A percentile compares a stretch with the other conserved stretches of the same genome.
Conservation (phyloP, 2,113 vertebrate genomes). For the Brachypteracias leptosomus region DNA sequence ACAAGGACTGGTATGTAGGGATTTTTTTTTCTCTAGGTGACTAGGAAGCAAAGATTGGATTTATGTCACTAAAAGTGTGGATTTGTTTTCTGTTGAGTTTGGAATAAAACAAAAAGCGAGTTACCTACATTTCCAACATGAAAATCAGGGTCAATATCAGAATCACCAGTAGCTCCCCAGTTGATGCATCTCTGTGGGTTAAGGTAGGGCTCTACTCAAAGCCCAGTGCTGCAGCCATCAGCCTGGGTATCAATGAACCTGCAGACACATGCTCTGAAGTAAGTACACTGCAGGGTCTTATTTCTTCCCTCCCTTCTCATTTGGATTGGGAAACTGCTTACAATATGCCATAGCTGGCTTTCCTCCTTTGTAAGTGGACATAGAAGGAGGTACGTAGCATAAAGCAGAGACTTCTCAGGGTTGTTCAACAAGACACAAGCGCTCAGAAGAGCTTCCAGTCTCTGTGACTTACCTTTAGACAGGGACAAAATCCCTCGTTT, state of each 20-base stretch:
- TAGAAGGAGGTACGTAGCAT: background rate
- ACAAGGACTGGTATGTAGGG: background rate
- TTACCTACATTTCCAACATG: background rate
- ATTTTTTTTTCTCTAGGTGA: background rate
- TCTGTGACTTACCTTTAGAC: background rate
- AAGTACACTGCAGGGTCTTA: background rate
- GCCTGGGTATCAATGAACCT: background rate
- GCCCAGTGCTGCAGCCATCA: fast-evolving
- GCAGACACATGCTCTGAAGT: background rate
- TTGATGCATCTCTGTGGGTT: background rate
- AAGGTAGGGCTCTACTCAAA: background rate
- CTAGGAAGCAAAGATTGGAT: background rate
- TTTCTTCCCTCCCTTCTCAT: background rate
- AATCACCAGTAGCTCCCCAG: background rate
- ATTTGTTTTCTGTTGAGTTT: background rate
- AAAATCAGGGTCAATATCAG: background rate
- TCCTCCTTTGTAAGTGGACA: background rate
- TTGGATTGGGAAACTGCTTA: background rate
- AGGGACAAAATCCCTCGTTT: background rate
- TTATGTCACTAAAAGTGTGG: background rate
- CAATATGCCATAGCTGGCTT: background rate
- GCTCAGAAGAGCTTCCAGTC: background rate
- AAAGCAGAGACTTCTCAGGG: background rate
- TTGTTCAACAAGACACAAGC: background rate
- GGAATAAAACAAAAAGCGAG: background rate